phyloP scores from a whole-genome alignment of 1,140 invertebrate species.

The Proales similis region DNA sequence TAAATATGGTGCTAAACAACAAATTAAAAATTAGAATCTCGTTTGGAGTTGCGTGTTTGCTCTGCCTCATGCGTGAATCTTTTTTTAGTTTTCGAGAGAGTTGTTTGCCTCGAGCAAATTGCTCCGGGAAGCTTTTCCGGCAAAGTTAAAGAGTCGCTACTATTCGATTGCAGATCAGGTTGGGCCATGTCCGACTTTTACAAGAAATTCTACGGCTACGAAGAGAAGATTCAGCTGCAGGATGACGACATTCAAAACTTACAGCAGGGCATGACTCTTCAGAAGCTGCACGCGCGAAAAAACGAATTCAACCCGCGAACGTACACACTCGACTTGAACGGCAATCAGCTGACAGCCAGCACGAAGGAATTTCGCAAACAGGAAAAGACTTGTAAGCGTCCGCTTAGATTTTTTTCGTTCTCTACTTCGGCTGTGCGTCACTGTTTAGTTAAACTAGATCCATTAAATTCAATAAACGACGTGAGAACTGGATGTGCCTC shows the following conservation, averaged over 20 bases:
- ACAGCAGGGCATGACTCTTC: slow-evolving; percentile 16
- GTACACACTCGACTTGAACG: slow-evolving; percentile 18
- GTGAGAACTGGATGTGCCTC: slow-evolving; percentile 20
- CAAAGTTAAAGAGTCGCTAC: no score
- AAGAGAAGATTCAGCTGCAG: slow-evolving; percentile 27
- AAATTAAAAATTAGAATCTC: no score
- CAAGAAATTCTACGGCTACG: slow-evolving; percentile 36
- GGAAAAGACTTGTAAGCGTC: slow-evolving; percentile 35
- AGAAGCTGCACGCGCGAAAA: slow-evolving; percentile 18
- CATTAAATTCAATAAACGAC: slow-evolving; percentile 4
- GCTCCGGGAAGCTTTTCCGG: no score
- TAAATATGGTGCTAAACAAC: no score
- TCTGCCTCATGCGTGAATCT: no score
- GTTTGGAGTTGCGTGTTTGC: no score
- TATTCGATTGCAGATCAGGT: no score
- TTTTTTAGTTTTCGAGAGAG: no score
- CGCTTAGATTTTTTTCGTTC: background rate
- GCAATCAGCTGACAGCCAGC: slow-evolving; percentile 9
- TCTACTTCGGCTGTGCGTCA: background rate
- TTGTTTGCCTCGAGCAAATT: no score
- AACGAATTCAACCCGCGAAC: slow-evolving; percentile 28
- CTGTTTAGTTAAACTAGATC: background rate
- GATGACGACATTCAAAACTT: slow-evolving; percentile 19
- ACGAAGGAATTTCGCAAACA: slow-evolving; percentile 36
- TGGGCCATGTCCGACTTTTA: slow-evolving; percentile 31